phyloP scores from a whole-genome alignment of 2,797 vertebrate genomes.

The Anabacerthia variegaticeps region DNA sequence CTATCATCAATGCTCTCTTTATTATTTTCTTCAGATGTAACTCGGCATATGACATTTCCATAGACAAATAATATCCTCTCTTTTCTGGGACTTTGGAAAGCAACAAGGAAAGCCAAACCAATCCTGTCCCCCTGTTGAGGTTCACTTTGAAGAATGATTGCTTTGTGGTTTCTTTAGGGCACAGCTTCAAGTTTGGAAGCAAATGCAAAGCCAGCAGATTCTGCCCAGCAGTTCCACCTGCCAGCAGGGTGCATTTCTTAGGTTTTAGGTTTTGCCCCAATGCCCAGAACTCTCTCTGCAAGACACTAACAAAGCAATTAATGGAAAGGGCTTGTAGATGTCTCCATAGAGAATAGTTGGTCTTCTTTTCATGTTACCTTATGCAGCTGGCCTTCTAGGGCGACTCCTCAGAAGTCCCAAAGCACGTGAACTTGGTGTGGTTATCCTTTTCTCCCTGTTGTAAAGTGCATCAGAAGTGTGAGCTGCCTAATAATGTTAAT shows the following conservation, averaged over 20 bases:
- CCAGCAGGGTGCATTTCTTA: slow-evolving; percentile 11
- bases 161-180: slow-evolving; percentile 35
- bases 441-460: not conserved
- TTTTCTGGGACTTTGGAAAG: slow-evolving; percentile 19
- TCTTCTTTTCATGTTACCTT: not conserved
- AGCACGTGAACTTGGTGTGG: not conserved
- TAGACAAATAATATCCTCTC: not conserved
- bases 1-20: not conserved
- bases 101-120: slow-evolving; percentile 17
- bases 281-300: not conserved
- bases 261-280: not conserved
- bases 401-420: not conserved
- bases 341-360: not conserved
- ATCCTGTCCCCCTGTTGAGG: not conserved
- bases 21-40: not conserved
- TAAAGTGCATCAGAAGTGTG: not conserved
- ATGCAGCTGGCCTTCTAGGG: not conserved
- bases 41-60: not conserved
- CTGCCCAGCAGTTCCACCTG: slow-evolving; percentile 10
- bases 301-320: not conserved
- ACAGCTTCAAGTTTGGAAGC: slow-evolving; percentile 22
- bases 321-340: not conserved
- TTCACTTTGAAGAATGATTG: slow-evolving; percentile 10
- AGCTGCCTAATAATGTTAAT: not conserved
- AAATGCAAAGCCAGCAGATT: not conserved